phyloP scores from a whole-genome alignment of 2,797 vertebrate genomes.

The Columba guinea region DNA sequence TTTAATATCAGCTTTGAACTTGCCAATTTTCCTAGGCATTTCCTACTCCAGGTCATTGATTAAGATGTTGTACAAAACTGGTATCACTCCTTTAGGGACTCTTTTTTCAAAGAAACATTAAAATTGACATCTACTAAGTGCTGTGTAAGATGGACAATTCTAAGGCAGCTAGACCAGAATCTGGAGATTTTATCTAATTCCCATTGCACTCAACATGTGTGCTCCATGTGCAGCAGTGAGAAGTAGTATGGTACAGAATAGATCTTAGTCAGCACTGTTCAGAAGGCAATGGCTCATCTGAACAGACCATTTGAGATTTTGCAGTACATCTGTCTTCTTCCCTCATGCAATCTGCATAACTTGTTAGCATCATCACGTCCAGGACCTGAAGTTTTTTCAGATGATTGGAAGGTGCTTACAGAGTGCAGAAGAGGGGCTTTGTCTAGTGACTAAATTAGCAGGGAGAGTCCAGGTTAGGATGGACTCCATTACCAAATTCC shows the following conservation, averaged over 20 bases:
- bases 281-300: neutral
- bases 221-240: neutral
- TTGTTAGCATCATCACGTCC: neutral
- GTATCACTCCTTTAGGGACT: neutral
- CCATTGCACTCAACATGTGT: neutral
- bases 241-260: neutral
- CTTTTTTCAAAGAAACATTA: neutral
- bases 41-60: neutral
- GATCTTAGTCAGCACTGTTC: neutral
- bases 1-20: neutral
- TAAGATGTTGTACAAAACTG: neutral
- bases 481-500: neutral
- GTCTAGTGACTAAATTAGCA: neutral
- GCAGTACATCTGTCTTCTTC: neutral
- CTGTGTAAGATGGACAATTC: neutral
- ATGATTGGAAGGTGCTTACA: neutral
- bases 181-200: neutral
- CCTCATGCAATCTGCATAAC: neutral
- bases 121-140: neutral
- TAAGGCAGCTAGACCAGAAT: neutral
- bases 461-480: neutral
- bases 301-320: neutral
- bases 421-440: neutral
- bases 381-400: neutral
- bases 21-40: neutral